phyloP scores from a whole-genome alignment of 2,888 invertebrate species.

The Gastracanthus pulcherrimus region DNA sequence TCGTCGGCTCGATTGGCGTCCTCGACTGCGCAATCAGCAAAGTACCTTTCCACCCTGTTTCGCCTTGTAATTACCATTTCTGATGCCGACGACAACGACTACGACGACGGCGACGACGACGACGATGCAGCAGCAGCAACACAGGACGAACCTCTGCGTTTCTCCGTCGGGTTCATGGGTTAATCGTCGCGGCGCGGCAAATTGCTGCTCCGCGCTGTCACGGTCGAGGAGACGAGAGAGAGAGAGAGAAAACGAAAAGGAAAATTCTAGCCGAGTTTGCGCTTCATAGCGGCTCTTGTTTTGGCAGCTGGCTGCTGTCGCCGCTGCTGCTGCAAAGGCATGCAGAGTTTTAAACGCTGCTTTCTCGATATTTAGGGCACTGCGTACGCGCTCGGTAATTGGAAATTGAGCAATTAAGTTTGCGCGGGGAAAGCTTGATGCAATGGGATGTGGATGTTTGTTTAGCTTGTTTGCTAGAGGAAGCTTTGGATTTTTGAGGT shows the following conservation, averaged over 20 bases:
- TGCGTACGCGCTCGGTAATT: not conserved
- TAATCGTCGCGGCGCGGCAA: conserved; percentile 17
- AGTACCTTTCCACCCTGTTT: conserved; percentile 28
- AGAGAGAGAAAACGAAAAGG: too few species aligned
- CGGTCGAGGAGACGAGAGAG: not conserved
- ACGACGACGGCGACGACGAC: not conserved
- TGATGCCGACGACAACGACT: conserved; percentile 6
- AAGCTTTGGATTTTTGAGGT: not conserved
- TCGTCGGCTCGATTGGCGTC: not conserved
- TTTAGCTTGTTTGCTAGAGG: not conserved
- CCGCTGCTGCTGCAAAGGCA: not conserved
- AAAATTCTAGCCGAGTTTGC: conserved; percentile 11
- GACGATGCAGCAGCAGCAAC: too few species aligned
- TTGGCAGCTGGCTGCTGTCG: not conserved
- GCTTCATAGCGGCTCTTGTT: too few species aligned
- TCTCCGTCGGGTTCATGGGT: not conserved
- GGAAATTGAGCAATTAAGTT: not conserved
- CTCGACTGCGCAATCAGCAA: conserved; percentile 3
- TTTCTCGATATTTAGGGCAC: not conserved
- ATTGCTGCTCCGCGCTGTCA: not conserved
- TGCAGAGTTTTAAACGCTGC: not conserved
- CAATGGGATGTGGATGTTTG: too few species aligned
- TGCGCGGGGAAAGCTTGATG: not conserved
- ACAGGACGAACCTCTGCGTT: too few species aligned
- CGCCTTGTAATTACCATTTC: conserved; percentile 47